These are phyloP conservation scores for Boloria euphrosyne DNA, from an alignment of 2,888 invertebrate genomes.

Conservation along the genomic window DNA sequence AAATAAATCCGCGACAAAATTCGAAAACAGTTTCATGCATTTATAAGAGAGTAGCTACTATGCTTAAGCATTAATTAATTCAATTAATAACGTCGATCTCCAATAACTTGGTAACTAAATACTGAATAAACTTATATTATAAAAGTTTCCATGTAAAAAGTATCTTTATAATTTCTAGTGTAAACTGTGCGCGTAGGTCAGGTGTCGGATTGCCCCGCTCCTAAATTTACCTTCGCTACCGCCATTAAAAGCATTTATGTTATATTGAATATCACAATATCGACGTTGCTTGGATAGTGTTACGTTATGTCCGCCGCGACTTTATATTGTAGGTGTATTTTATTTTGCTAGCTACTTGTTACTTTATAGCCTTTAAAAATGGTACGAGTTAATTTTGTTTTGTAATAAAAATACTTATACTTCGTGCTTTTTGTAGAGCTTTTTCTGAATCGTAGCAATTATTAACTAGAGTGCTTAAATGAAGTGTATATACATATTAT, in stretches of 20 bases:
- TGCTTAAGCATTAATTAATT: not conserved
- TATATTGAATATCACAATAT: slow-evolving; percentile 75
- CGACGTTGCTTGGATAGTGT: slow-evolving; percentile 52
- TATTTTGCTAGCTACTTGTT: not conserved
- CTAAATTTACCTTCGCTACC: slow-evolving; percentile 80
- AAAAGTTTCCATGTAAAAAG: slow-evolving; percentile 19
- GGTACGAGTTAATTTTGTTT: no score
- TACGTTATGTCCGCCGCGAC: slow-evolving; percentile 29
- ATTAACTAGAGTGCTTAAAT: no score
- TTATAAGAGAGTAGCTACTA: no score
- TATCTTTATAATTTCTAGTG: slow-evolving; percentile 42
- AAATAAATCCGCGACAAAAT: no score
- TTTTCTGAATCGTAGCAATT: no score
- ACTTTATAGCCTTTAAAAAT: not conserved
- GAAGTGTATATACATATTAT: no score
- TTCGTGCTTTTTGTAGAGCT: no score
- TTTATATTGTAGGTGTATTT: slow-evolving; percentile 3
- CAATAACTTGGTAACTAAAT: slow-evolving; percentile 7
- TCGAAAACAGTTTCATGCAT: no score
- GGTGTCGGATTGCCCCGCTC: slow-evolving; percentile 73
- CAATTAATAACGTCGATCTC: not conserved
- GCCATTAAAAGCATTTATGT: slow-evolving; percentile 80
- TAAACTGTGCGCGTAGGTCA: slow-evolving; percentile 65
- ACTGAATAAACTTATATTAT: slow-evolving; percentile 9
- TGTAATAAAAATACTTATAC: no score